Base-by-base conservation (phyloP, 2,797 vertebrate genomes). In the Avahi laniger region DNA sequence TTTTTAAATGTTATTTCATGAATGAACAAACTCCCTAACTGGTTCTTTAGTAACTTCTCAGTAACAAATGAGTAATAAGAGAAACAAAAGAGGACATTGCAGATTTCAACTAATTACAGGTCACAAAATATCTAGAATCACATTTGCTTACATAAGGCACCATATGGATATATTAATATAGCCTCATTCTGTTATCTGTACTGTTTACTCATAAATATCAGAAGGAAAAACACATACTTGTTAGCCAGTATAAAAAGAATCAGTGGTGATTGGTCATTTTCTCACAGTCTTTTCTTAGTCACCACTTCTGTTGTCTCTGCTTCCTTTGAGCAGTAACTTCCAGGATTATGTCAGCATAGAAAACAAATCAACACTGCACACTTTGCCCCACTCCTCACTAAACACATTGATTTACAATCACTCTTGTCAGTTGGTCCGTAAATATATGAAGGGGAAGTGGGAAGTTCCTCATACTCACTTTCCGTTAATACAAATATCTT, bases 231-330 rank as follows among this genome's bases (percentile, higher is more conserved):
- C 26, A 30, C 1, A 1, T 59, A n/a, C 67, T 57, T 57, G 33
- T 96, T 96, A 84, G 38, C 80, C 65, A 41, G n/a, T 38, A n/a
- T 72, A 54, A 50, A 73, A 90, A 80, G 61, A 96, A 54, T 33
- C 0, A 5, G 43, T 59, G n/a, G 28, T 0, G 7, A 38, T 26
- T 26, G 3, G 33, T 89, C 54, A 50, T 9, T 80, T 89, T 70
- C 67, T 94, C 20, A 13, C 8, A 50, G 85, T 30, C 17, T 59
- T 83, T 57, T 54, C 24, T 78, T 30, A 65, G 41, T 67, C 59
- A 52, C 28, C 54, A 18, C 35, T 41, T 43, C 46, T 84, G 26
- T 63, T 67, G 18, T 76, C 59, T 76, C 0, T 41, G 22, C 24
- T 70, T 78, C 72, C 61, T 73, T 81, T 65, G 69, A 46, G 9